These are phyloP conservation scores for Alosa sapidissima DNA, from an alignment of 2,797 vertebrate genomes.

Conservation along the genomic window DNA sequence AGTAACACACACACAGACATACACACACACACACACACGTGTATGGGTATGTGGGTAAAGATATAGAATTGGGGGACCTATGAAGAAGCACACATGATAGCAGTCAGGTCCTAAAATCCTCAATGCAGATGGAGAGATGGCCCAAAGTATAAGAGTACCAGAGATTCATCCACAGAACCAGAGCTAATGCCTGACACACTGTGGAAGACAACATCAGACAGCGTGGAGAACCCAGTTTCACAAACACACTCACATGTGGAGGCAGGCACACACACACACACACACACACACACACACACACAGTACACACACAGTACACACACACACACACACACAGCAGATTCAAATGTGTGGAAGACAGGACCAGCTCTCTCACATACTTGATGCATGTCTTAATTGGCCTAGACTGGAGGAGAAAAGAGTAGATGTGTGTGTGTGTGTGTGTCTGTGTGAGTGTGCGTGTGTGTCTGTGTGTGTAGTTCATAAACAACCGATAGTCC, in stretches of 20 bases:
- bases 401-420: constrained; percentile 21
- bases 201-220: no score
- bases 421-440: neutral
- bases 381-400: constrained; percentile 44
- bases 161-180: no score
- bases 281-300: no score
- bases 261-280: no score
- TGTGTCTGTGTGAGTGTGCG: constrained; percentile 1
- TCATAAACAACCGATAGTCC: neutral
- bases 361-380: constrained; percentile 34
- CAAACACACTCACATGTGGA: no score
- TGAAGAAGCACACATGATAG: no score
- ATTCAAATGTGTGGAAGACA: neutral
- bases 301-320: neutral
- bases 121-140: no score
- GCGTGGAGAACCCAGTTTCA: no score
- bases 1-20: neutral
- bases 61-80: no score
- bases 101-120: neutral
- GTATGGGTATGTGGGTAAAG: no score
- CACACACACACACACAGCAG: neutral
- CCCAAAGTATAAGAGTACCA: no score
- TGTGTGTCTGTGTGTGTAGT: constrained; percentile 29
- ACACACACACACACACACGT: neutral
- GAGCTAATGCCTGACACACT: no score